phyloP scores from a whole-genome alignment of 2,888 invertebrate genomes.

The Chymomyza fuscimana region DNA sequence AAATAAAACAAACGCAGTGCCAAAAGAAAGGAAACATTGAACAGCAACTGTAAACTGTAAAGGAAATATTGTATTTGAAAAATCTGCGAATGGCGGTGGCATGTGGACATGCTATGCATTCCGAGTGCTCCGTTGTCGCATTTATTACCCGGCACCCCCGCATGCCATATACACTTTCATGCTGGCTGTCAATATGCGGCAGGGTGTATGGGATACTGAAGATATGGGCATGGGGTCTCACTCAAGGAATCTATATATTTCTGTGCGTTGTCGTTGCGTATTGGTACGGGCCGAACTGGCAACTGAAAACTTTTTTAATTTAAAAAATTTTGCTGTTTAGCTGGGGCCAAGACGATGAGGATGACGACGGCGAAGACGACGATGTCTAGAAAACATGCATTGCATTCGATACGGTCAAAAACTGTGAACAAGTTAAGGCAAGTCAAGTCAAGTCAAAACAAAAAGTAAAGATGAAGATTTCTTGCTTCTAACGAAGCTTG shows the following conservation, averaged over 20 bases:
- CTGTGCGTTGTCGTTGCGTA: constrained; percentile 62
- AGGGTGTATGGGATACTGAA: no score
- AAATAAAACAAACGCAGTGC: constrained; percentile 58
- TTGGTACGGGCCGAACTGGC: constrained; percentile 68
- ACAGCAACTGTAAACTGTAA: constrained; percentile 31
- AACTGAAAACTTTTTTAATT: constrained; percentile 70
- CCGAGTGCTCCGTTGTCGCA: constrained; percentile 59
- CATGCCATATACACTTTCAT: constrained; percentile 12
- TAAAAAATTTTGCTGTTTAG: constrained; percentile 58
- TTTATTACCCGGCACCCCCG: constrained; percentile 53
- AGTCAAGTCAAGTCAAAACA: constrained; percentile 29
- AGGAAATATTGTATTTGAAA: constrained; percentile 52
- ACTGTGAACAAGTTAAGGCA: constrained; percentile 22
- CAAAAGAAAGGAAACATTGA: background rate
- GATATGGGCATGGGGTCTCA: background rate
- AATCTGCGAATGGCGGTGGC: constrained; percentile 38
- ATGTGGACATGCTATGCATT: constrained; percentile 66
- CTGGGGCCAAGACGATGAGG: constrained; percentile 1
- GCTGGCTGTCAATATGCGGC: constrained; percentile 39
- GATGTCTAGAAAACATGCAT: constrained; percentile 53
- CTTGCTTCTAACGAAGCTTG: background rate
- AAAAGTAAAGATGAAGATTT: background rate
- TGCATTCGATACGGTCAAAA: constrained; percentile 59
- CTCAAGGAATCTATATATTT: constrained; percentile 30
- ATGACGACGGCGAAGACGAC: constrained; percentile 31